Base-by-base conservation (phyloP, 2,888 invertebrate species). In the Antitype chi region DNA sequence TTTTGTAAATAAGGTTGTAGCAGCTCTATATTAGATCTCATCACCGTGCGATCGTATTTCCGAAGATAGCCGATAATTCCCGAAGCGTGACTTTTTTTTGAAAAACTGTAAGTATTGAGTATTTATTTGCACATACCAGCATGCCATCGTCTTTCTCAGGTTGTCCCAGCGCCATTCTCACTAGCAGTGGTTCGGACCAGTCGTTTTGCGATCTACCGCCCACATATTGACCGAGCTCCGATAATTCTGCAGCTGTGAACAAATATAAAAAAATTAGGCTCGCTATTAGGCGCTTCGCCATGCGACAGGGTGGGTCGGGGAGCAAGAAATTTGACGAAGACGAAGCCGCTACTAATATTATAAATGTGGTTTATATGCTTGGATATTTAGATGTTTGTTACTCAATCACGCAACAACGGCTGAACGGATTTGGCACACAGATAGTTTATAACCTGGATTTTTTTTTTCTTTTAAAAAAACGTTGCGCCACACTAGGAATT, bases 121-220 rank as follows among this genome's bases (percentile, higher is more conserved):
- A 49, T 7, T 0, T 28, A 49, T 7, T 0, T 7, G 1, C 0
- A 20, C 86, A 75, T 32, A 94, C 95, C 91, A 89, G 89, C 43
- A 92, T 80, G 6, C 82, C 73, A 57, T 87, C 86, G 0, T 85
- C 57, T 15, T 77, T 67, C 59, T 91, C 90, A 0, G 90, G 67
- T 2, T 91, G 92, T 0, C 92, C 94, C 0, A 96, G 8, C 0
- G 92, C 92, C 69, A 96, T 70, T 0, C 94, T 80, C 2, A 93
- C 91, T 0, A 96, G 92, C 0, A 93, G 76, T 0, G 91, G 86
- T 80, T 95, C 95, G 70, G 96, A 96, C 94, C 95, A 96, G 85
- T 97, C 97, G 53, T 92, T 89, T 0, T 76, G 78, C 0, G 82
- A 76, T 2, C 97, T 90, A 0, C 97, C 97, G 1, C 84, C n/a